Conservation (phyloP, 2,888 invertebrate species). For the Drepanosiphum platanoidis region DNA sequence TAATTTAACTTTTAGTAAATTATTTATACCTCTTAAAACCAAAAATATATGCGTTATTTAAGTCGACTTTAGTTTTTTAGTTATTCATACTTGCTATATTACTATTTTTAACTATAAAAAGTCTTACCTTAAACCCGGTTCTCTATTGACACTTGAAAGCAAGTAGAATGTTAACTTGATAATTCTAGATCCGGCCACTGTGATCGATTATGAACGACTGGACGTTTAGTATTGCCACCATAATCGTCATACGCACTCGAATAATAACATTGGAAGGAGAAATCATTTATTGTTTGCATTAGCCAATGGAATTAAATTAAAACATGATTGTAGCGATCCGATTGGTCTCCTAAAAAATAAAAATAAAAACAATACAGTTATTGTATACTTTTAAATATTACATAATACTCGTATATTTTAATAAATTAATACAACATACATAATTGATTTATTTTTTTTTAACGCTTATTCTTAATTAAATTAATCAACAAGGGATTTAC, state of each 20-base stretch:
- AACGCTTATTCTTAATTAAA: too few species aligned
- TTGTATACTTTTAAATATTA: too few species aligned
- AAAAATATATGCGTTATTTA: too few species aligned
- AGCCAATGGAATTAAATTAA: not conserved
- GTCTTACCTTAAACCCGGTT: not conserved
- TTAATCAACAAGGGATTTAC: too few species aligned
- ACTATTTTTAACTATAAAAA: not conserved
- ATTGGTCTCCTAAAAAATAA: not conserved
- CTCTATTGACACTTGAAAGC: not conserved
- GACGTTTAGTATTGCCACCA: not conserved
- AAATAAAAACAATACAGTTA: too few species aligned
- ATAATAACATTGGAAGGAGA: not conserved
- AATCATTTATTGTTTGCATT: not conserved
- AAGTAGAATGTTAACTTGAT: not conserved
- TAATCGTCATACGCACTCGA: not conserved
- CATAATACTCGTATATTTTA: too few species aligned
- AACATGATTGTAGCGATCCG: not conserved
- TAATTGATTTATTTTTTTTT: too few species aligned
- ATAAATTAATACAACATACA: too few species aligned
- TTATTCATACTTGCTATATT: too few species aligned
- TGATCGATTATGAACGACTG: not conserved
- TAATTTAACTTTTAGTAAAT: not conserved
- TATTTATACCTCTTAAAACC: too few species aligned
- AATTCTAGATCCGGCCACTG: not conserved
- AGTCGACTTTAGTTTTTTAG: too few species aligned